phyloP scores from a whole-genome alignment of 2,113 vertebrate genomes.

The Cisticola juncidis region DNA sequence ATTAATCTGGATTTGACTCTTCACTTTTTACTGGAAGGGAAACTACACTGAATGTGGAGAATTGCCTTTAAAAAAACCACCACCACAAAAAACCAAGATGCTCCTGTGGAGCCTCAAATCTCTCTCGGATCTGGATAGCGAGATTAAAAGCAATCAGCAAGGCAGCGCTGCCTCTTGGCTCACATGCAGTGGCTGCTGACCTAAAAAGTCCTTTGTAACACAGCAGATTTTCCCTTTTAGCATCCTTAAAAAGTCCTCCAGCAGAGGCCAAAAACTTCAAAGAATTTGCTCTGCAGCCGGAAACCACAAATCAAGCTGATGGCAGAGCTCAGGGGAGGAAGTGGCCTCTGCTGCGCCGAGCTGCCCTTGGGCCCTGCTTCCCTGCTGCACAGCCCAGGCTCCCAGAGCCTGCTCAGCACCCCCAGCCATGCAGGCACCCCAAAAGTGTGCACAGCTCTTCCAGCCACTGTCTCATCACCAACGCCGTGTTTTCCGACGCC shows the following conservation, averaged over 20 bases:
- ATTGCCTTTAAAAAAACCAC: background rate
- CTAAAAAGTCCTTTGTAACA: constrained; percentile 34
- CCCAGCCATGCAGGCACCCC: background rate
- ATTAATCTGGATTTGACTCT: background rate
- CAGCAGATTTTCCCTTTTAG: constrained; percentile 23
- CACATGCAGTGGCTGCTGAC: background rate
- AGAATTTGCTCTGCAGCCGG: constrained; percentile 48
- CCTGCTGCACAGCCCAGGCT: background rate
- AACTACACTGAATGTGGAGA: background rate
- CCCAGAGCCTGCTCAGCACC: background rate
- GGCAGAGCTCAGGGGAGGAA: constrained; percentile 53
- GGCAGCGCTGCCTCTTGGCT: constrained; percentile 4
- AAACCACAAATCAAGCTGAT: constrained; percentile 63
- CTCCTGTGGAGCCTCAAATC: background rate
- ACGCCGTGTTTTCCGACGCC: fast-evolving
- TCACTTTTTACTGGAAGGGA: background rate
- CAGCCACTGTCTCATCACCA: background rate
- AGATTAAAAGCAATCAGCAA: background rate
- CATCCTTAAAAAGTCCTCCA: constrained; percentile 43
- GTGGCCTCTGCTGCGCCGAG: background rate
- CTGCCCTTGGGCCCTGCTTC: background rate
- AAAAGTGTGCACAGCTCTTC: background rate
- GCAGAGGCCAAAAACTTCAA: constrained; percentile 56
- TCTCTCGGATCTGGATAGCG: background rate
- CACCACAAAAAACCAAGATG: background rate